Percentiles rank a stretch among this genome's conserved stretches.
phyloP scores from a whole-genome alignment of 2,797 vertebrate genomes.

The Dendrocincla fuliginosa region DNA sequence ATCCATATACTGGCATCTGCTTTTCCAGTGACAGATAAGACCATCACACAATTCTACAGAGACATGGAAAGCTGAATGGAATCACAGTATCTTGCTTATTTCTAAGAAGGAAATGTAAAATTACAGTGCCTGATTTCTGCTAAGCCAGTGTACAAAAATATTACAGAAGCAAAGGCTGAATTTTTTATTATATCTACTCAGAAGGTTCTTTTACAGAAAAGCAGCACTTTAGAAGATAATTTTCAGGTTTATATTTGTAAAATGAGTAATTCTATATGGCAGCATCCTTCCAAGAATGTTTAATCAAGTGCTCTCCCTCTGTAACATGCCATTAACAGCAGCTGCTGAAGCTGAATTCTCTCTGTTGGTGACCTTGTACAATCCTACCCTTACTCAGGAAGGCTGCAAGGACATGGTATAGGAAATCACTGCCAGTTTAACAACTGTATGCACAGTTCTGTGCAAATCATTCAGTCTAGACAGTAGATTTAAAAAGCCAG shows the following conservation, averaged over 20 bases:
- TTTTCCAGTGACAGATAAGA: neutral
- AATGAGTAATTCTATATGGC: neutral
- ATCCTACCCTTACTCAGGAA: neutral
- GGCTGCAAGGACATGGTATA: neutral
- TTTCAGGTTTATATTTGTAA: neutral
- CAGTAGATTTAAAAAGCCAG: neutral
- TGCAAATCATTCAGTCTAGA: neutral
- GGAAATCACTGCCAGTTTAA: neutral
- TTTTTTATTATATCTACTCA: neutral
- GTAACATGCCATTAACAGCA: neutral
- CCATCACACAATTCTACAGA: neutral
- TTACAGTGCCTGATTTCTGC: neutral
- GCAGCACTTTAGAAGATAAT: neutral
- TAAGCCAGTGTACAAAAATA: neutral
- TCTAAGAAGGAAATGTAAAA: neutral
- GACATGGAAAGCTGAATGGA: neutral
- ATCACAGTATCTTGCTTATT: neutral
- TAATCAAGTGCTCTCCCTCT: neutral
- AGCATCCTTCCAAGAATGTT: neutral
- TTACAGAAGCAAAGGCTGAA: neutral
- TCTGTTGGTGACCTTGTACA: neutral
- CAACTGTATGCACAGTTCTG: neutral
- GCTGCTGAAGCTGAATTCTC: neutral
- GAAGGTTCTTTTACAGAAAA: neutral
- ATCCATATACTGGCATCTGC: neutral